Base-by-base conservation (phyloP, 2,797 vertebrate genomes). In the Poeciliopsis turneri region DNA sequence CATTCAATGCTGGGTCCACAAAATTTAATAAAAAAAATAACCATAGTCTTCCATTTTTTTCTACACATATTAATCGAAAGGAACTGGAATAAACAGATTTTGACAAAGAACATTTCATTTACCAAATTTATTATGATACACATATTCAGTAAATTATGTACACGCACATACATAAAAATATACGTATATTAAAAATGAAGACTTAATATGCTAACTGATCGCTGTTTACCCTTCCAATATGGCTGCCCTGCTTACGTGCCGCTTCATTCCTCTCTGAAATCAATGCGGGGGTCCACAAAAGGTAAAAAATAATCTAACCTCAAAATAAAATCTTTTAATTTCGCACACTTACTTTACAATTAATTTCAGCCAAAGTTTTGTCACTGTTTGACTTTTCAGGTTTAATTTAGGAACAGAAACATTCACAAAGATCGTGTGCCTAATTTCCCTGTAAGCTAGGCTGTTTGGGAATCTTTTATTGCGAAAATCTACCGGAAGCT, bases 401-500 rank as follows among this genome's bases (percentile, higher is more conserved):
- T 36, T 64, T 10, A 20, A 20, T 5, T 8, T 36, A 20, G 9
- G 15, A 64, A 64, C 7, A 9, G 5, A 64, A 36, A 16, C 18
- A 36, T 36, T 64, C 30, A 36, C 6, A 36, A 36, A 16, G 2
- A 3, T 39, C 9, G 33, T 23, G 4, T 39, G 18, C 20, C 18
- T 66, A 36, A 15, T 59, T 6, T 59, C 39, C 23, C 9, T 23
- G 18, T 12, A 15, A 53, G 9, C 23, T 39, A 25, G 7, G 12
- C 45, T 8, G 5, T 13, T 74, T 12, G 0, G 25, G 33, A 3
- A 0, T 7, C 1, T 73, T 78, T 88, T 87, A 88, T 77, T 79
- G 39, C 84, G 83, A 82, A 71, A 75, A 25, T 25, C 0, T 53
- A 68, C 64, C 23, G 80, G 80, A 77, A 39, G 57, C 9, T 3